Percentiles rank a stretch among this genome's conserved stretches.
Conservation (phyloP, 2,797 vertebrate species). For the Sebastes taczanowskii region DNA sequence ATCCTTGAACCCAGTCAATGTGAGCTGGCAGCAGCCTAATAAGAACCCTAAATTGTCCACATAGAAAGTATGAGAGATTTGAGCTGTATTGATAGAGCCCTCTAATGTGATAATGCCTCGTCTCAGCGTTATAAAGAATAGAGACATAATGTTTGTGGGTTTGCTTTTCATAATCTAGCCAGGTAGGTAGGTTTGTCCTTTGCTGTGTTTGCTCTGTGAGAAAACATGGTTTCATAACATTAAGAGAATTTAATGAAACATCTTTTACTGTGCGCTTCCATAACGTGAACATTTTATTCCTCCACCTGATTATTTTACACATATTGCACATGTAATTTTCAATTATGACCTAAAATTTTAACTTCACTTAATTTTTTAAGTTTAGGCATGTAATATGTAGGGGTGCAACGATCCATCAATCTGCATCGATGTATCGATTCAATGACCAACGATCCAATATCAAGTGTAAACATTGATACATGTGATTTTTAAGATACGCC, state of each 20-base stretch:
- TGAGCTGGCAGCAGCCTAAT: constrained; percentile 42
- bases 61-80: constrained; percentile 5
- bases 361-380: not conserved
- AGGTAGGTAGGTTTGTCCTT: not conserved
- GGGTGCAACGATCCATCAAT: too few species aligned
- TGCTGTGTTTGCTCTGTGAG: not conserved
- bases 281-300: not conserved
- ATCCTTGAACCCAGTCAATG: constrained; percentile 66
- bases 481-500: not conserved
- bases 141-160: not conserved
- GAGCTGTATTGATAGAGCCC: not conserved
- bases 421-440: too few species aligned
- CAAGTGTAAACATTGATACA: not conserved
- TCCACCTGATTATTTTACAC: not conserved
- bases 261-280: not conserved
- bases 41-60: constrained; percentile 21
- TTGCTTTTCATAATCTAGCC: not conserved
- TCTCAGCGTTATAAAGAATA: not conserved
- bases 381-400: not conserved
- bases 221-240: not conserved
- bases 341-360: not conserved
- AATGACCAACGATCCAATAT: too few species aligned
- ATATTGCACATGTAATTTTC: not conserved
- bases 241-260: not conserved
- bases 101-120: not conserved